Percentiles rank a stretch among this genome's conserved stretches.
These are phyloP conservation scores for Spinus pinus DNA, from an alignment of 2,797 vertebrate genomes.

Conservation along the genomic window DNA sequence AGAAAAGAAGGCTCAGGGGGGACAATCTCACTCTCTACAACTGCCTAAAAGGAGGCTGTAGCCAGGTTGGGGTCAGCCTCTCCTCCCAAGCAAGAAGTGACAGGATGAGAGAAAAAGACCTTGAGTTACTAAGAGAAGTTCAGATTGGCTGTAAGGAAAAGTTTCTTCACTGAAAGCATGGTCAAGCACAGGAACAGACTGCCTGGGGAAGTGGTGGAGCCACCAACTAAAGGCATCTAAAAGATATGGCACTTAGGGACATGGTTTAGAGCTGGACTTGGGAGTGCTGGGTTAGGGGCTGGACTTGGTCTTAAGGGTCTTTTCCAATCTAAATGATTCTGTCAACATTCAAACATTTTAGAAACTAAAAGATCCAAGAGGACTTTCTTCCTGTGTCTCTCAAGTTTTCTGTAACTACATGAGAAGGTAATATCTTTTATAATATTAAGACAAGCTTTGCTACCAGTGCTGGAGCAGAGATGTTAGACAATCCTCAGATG, in stretches of 20 bases:
- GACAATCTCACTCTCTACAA: background rate
- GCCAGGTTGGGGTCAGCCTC: background rate
- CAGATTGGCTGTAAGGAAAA: background rate
- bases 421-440: background rate
- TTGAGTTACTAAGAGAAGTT: background rate
- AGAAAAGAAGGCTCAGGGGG: background rate
- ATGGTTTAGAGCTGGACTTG: background rate
- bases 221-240: background rate
- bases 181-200: background rate
- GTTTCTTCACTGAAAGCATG: background rate
- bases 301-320: background rate
- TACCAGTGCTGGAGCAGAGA: background rate
- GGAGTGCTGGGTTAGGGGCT: background rate
- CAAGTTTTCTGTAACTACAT: background rate
- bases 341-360: background rate
- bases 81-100: background rate
- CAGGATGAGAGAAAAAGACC: background rate
- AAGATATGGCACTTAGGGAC: background rate
- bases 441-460: background rate
- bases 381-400: background rate
- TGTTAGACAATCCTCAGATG: background rate
- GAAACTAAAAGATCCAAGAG: background rate
- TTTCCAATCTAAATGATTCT: background rate
- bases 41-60: background rate
- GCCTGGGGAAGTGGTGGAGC: background rate